These are phyloP conservation scores for Abrostola tripartita DNA, from an alignment of 2,888 invertebrate species.

Conservation along the genomic window DNA sequence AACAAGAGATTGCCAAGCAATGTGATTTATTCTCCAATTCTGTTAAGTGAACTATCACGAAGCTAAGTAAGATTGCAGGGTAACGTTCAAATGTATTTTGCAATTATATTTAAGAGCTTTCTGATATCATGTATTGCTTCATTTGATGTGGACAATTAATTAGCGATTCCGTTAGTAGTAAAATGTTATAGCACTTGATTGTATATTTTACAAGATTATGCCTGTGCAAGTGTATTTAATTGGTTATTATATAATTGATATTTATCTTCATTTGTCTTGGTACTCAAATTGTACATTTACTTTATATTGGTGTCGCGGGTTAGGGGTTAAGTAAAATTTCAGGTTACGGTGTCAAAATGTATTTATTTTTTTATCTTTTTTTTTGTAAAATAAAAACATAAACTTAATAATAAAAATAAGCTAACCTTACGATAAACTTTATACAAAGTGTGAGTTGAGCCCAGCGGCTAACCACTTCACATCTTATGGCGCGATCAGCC, in stretches of 20 bases:
- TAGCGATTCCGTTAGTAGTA: constrained; percentile 3
- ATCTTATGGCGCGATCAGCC: constrained; percentile 43
- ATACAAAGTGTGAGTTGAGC: constrained; percentile 83
- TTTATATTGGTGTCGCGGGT: not conserved
- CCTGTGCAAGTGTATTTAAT: not conserved
- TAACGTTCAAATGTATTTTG: constrained; percentile 21
- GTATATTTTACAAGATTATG: not conserved
- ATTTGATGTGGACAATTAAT: constrained; percentile 25
- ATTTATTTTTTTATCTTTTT: constrained; percentile 79
- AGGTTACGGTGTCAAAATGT: constrained; percentile 87
- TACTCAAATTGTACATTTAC: not conserved
- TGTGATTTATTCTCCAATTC: constrained; percentile 42
- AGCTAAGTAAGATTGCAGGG: constrained; percentile 25
- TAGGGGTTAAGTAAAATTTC: constrained; percentile 24
- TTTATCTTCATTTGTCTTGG: not conserved
- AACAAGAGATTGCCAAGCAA: constrained; percentile 30
- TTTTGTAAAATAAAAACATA: constrained; percentile 84
- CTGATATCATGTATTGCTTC: constrained; percentile 13
- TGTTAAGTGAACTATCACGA: constrained; percentile 55
- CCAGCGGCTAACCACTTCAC: constrained; percentile 84
- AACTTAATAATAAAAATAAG: constrained; percentile 80
- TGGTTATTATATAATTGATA: not conserved
- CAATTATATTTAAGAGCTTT: constrained; percentile 28
- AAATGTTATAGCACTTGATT: constrained; percentile 12
- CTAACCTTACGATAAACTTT: constrained; percentile 85